Conservation (phyloP, 2,888 invertebrate genomes). For the Chesias legatella region DNA sequence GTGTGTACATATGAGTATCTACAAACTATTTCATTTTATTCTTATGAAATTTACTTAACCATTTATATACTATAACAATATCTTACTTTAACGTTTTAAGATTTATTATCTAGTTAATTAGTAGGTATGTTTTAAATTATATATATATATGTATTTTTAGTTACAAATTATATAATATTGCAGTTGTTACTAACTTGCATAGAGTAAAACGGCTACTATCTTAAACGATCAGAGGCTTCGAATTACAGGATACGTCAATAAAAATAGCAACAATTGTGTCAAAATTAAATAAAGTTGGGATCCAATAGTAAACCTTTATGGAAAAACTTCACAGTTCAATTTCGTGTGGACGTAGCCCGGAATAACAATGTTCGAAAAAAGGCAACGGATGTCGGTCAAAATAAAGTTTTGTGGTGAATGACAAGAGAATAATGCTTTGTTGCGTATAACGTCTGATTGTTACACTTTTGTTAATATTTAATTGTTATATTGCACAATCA, state of each 20-base stretch:
- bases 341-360: conserved; percentile 27
- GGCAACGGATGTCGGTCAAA: conserved; percentile 46
- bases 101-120: too few species aligned
- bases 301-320: conserved; percentile 29
- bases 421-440: conserved; percentile 23
- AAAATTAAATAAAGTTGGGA: conserved; percentile 31
- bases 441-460: conserved; percentile 19
- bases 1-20: too few species aligned
- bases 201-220: conserved; percentile 2
- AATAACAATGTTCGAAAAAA: conserved; percentile 45
- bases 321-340: conserved; percentile 2
- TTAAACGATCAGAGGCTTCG: conserved; percentile 43
- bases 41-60: too few species aligned
- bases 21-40: too few species aligned
- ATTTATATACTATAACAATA: too few species aligned
- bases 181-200: conserved; percentile 7
- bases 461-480: conserved; percentile 19
- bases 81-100: too few species aligned
- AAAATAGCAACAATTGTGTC: conserved; percentile 63
- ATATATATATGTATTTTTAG: too few species aligned
- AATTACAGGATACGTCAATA: conserved; percentile 68
- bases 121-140: too few species aligned
- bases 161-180: too few species aligned
- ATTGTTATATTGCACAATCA: conserved; percentile 19
- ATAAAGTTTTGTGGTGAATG: conserved; percentile 26